These are phyloP conservation scores for Cheilosia pagana DNA, from an alignment of 2,888 invertebrate species.

Conservation along the genomic window DNA sequence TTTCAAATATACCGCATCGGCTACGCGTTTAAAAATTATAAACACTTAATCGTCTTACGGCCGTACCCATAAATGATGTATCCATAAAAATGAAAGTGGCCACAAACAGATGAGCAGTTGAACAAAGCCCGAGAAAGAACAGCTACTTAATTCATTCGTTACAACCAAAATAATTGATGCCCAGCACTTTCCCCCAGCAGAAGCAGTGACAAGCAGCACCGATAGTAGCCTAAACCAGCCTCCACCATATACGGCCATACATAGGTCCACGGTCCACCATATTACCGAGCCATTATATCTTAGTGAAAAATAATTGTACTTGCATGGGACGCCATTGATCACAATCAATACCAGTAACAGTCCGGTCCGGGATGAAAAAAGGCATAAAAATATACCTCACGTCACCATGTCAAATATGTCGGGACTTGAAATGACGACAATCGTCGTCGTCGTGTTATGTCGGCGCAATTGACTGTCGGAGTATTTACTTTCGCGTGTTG, in stretches of 20 bases:
- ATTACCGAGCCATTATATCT: slow-evolving; percentile 37
- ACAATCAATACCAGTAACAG: slow-evolving; percentile 29
- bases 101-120: slow-evolving; percentile 15
- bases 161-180: slow-evolving; percentile 42
- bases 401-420: slow-evolving; percentile 42
- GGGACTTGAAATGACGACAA: slow-evolving; percentile 45
- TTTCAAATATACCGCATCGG: background rate
- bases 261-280: slow-evolving; percentile 7
- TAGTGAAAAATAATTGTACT: slow-evolving; percentile 57
- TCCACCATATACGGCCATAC: slow-evolving; percentile 10
- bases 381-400: slow-evolving; percentile 39
- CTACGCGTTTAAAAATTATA: slow-evolving; percentile 2
- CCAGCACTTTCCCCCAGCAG: slow-evolving; percentile 31
- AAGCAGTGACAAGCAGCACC: background rate
- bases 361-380: slow-evolving; percentile 20
- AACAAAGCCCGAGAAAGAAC: background rate
- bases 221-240: slow-evolving; percentile 13
- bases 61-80: slow-evolving; percentile 15
- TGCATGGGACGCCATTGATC: slow-evolving; percentile 48
- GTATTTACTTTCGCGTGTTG: slow-evolving; percentile 20
- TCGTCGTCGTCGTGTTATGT: slow-evolving; percentile 20
- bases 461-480: slow-evolving; percentile 36
- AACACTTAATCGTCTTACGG: slow-evolving; percentile 27
- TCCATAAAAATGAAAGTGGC: slow-evolving; percentile 49
- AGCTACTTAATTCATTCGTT: slow-evolving; percentile 32